Evolutionary conservation across 2,888 invertebrate species (phyloP).

Genomic region (Subacronicta megacephala): DNA sequence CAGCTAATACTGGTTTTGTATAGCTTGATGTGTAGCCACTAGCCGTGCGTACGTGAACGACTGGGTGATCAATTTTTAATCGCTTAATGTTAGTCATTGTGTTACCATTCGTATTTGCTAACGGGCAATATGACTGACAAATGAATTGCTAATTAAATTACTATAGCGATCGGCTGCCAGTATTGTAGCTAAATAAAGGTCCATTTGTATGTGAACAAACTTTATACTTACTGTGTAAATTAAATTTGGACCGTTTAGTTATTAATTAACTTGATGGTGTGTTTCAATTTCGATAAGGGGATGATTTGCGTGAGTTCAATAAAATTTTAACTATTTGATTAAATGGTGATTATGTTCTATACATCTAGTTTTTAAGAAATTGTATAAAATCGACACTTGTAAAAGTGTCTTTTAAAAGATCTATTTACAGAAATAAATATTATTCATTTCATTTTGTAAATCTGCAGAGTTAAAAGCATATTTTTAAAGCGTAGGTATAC

Average conservation of each 20-base stretch:
- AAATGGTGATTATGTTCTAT: too few relatives aligned
- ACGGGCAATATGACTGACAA: constrained; percentile 31
- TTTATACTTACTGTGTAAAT: constrained; percentile 12
- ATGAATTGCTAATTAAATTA: constrained; percentile 63
- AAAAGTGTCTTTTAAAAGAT: too few relatives aligned
- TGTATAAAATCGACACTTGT: too few relatives aligned
- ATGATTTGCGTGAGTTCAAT: constrained; percentile 8
- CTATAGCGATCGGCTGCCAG: constrained; percentile 29
- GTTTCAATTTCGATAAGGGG: constrained; percentile 6
- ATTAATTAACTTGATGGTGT: constrained; percentile 23
- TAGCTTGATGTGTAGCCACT: too few relatives aligned
- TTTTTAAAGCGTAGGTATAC: too few relatives aligned
- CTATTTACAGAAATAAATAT: too few relatives aligned
- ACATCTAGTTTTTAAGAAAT: too few relatives aligned
- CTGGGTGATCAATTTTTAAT: constrained; percentile 15
- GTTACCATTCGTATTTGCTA: constrained; percentile 24
- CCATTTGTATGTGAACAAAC: constrained; percentile 23
- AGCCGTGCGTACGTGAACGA: too few relatives aligned
- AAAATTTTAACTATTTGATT: neutral
- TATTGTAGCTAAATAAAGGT: constrained; percentile 39
- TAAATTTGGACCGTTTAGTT: constrained; percentile 18
- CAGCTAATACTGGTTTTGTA: too few relatives aligned
- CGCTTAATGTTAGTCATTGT: constrained; percentile 16
- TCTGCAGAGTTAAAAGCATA: too few relatives aligned
- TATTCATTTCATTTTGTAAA: too few relatives aligned